Evolutionary conservation across 2,113 vertebrate species (phyloP), one percentile per base, ranked within the genome.

Genomic region (Epinephelus moara): DNA sequence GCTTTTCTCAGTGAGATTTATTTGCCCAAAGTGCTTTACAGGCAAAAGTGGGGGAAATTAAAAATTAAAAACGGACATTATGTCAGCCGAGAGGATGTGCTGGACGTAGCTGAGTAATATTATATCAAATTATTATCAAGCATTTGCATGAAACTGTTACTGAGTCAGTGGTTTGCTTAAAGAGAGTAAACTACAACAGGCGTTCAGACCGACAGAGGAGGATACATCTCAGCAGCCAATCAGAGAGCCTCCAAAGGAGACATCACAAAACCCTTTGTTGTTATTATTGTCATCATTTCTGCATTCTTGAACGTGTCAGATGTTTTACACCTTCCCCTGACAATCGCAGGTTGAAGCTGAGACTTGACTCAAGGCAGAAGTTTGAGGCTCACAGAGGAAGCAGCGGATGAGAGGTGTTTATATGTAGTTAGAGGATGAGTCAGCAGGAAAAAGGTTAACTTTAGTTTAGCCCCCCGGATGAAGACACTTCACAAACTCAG

Each of bases 361-460:
- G 18, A 33, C 12, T 50, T 74, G 1, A 50, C 19, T 74, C 27
- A 11, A 37, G 40, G 72, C 72, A 75, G 60, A 75, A 53, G 30
- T 52, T 42, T 3, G 4, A 12, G 30, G 1, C 27, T 53, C 2
- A 0, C 14, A 13, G 72, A 63, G 59, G 27, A 62, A 75, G 47
- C 45, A 0, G 15, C 23, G 1, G 21, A 8, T 18, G 0, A 14
- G 52, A 67, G 30, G 7, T n/a, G 68, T 56, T 56, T 23, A 23
- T 37, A 5, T 40, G 19, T 4, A 57, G 53, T 6, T 1, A n/a
- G 27, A 37, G 17, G n/a, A 57, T 23, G 45, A 52, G 19, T 63
- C 59, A 13, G 21, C 57, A 37, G 56, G 18, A 74, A 33, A 19
- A 47, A 12, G 47, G 15, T 30, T 17, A 0, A 12, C 37, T 69